phyloP scores from a whole-genome alignment of 2,113 vertebrate genomes.

The Nymphicus hollandicus region DNA sequence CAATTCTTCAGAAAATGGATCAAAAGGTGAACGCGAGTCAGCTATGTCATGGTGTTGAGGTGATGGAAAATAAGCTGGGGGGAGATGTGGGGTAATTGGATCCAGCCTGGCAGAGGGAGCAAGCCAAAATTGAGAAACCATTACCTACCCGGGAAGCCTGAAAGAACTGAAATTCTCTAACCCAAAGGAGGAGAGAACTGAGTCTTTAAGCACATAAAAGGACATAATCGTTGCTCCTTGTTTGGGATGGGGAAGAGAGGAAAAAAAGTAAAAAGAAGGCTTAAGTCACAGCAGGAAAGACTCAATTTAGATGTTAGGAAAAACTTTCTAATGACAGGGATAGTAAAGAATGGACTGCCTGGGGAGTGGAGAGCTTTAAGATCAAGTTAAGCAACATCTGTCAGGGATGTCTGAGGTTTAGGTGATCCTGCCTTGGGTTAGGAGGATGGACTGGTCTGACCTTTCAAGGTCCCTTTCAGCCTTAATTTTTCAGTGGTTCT shows the following conservation, averaged over 20 bases:
- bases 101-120: conserved; percentile 19
- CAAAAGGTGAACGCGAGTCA: conserved; percentile 27
- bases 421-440: conserved; percentile 53
- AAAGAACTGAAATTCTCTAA: background rate
- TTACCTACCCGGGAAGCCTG: background rate
- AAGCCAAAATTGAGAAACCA: background rate
- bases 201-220: conserved; percentile 43
- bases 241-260: background rate
- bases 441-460: conserved; percentile 41
- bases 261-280: background rate
- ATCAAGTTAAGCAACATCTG: conserved; percentile 63
- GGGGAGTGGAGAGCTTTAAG: conserved; percentile 49
- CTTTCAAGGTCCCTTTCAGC: conserved; percentile 56
- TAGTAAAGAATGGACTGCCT: conserved; percentile 65
- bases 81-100: conserved; percentile 39
- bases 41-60: conserved; percentile 25
- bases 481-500: conserved; percentile 65
- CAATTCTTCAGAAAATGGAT: conserved; percentile 27
- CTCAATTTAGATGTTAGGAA: conserved; percentile 64
- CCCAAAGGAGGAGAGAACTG: conserved; percentile 6
- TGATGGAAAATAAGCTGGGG: conserved; percentile 31
- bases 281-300: conserved; percentile 63
- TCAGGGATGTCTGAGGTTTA: conserved; percentile 37
- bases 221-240: conserved; percentile 2
- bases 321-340: conserved; percentile 60